Percentiles rank a stretch among this genome's conserved stretches.
These are phyloP conservation scores for Narcine bancroftii DNA, from an alignment of 2,113 vertebrate species.

Conservation along the genomic window DNA sequence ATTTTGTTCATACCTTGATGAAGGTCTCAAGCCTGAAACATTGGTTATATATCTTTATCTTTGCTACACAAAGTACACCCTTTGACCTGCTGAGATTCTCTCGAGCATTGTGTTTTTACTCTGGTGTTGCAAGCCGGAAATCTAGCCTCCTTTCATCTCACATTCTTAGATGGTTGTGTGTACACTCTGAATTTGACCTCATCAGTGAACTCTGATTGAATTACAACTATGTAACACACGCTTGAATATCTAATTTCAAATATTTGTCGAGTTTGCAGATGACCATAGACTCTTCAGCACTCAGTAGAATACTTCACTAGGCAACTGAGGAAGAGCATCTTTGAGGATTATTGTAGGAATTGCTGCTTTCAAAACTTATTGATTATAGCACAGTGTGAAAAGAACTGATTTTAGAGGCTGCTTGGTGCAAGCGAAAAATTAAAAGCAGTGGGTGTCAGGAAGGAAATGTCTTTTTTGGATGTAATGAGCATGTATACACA, in stretches of 20 bases:
- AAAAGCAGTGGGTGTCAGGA: background rate
- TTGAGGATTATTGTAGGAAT: background rate
- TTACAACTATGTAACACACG: constrained; percentile 20
- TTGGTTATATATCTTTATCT: too few species aligned
- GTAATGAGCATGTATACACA: too few species aligned
- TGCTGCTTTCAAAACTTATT: background rate
- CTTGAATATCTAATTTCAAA: background rate
- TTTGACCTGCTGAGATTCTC: too few species aligned
- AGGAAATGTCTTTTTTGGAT: background rate
- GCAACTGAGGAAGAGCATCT: background rate
- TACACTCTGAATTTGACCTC: constrained; percentile 26
- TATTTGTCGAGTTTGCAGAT: constrained; percentile 23
- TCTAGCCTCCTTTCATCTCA: background rate
- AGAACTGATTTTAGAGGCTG: background rate
- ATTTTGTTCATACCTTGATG: too few species aligned
- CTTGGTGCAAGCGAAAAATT: background rate
- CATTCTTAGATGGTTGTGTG: constrained; percentile 30
- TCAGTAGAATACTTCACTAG: background rate
- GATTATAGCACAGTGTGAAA: background rate
- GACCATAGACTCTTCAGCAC: constrained; percentile 1
- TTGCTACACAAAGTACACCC: too few species aligned
- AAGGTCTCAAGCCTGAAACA: too few species aligned
- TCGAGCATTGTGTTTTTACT: too few species aligned
- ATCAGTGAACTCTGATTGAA: constrained; percentile 22
- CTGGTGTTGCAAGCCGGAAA: constrained; percentile 13